Evolutionary conservation across 2,888 invertebrate species (phyloP).

Genomic region (Omphaloscelis lunosa): DNA sequence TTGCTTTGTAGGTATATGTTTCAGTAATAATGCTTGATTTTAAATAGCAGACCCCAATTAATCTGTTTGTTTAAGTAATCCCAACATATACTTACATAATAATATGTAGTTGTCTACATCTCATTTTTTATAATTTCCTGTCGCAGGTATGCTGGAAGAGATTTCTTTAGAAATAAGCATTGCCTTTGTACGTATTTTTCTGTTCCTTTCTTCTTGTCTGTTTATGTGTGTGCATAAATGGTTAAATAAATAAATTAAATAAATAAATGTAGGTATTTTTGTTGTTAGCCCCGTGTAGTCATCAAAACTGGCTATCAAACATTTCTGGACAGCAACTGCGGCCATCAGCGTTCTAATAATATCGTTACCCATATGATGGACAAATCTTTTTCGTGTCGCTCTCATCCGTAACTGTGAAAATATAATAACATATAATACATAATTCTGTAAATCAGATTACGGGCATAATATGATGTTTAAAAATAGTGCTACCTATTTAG

Average conservation of each 20-base stretch:
- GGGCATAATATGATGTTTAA: background rate
- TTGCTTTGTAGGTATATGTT: constrained; percentile 50
- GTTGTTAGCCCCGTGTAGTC: too few species aligned
- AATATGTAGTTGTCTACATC: too few species aligned
- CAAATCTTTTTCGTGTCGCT: background rate
- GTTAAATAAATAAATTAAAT: too few species aligned
- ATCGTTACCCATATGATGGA: background rate
- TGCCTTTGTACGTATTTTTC: too few species aligned
- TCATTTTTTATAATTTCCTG: too few species aligned
- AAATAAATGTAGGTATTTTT: too few species aligned
- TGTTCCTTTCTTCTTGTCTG: too few species aligned
- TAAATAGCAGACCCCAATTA: constrained; percentile 16
- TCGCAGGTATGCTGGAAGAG: too few species aligned
- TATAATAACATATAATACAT: too few species aligned
- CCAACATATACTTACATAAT: background rate
- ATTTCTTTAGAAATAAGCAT: too few species aligned
- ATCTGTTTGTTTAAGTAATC: constrained; percentile 17
- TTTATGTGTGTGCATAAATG: too few species aligned
- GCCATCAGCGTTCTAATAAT: background rate
- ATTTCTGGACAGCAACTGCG: background rate
- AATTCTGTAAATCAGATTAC: background rate
- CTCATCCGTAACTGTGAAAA: background rate
- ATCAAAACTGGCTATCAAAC: background rate
- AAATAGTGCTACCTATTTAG: background rate
- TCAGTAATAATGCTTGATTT: constrained; percentile 32